These are phyloP conservation scores for Homarus gammarus DNA, from an alignment of 2,888 invertebrate genomes.

Conservation along the genomic window DNA sequence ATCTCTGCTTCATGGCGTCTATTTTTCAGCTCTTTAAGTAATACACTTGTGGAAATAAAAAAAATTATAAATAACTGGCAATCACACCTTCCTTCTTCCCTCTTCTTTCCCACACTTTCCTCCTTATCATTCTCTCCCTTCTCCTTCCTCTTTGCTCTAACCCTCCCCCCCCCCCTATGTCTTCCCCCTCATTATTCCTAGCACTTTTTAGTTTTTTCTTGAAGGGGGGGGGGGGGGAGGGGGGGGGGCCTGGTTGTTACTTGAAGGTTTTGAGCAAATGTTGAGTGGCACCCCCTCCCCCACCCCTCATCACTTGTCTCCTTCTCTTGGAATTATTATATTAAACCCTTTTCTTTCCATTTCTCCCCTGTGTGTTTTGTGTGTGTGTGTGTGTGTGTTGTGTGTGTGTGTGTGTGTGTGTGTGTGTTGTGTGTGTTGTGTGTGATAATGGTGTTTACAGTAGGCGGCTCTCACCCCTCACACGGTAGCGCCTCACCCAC, in stretches of 20 bases:
- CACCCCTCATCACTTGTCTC: too few species aligned
- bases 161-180: too few species aligned
- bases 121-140: background rate
- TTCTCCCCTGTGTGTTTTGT: background rate
- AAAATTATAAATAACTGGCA: background rate
- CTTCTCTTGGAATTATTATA: too few species aligned
- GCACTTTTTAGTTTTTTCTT: too few species aligned
- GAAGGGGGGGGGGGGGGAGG: too few species aligned
- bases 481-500: background rate
- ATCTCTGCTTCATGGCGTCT: background rate
- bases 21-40: background rate
- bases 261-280: too few species aligned
- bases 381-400: background rate
- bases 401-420: background rate
- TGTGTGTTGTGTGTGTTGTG: background rate
- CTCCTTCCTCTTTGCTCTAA: background rate
- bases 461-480: background rate
- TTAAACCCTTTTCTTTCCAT: too few species aligned
- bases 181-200: too few species aligned
- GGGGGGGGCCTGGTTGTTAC: too few species aligned
- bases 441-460: background rate
- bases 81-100: background rate
- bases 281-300: too few species aligned
- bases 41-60: background rate
- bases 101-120: background rate